Evolutionary conservation across 2,113 vertebrate species (phyloP).

Genomic region (Gasterosteus nipponicus): DNA sequence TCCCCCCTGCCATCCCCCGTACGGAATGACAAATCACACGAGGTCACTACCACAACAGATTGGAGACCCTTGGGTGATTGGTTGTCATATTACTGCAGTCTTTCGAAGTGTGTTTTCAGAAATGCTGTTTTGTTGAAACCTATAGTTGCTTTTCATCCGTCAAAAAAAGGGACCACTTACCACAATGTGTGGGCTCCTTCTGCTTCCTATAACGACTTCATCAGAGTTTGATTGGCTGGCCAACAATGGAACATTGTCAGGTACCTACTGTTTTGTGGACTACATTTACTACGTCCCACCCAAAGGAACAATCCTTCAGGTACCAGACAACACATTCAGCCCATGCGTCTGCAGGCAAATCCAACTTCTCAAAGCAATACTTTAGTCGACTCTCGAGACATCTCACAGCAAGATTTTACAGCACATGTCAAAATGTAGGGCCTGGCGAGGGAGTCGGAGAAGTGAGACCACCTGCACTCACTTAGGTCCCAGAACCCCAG

Average conservation of each 20-base stretch:
- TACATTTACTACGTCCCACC: conserved; percentile 24
- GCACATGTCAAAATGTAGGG: conserved; percentile 53
- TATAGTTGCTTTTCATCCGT: neutral
- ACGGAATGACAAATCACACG: conserved; percentile 52
- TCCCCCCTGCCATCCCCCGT: conserved; percentile 43
- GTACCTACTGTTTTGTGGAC: conserved; percentile 9
- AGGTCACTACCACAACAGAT: conserved; percentile 48
- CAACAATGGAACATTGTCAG: conserved; percentile 28
- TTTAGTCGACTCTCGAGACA: conserved; percentile 31
- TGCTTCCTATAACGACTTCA: conserved; percentile 47
- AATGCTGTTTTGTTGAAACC: conserved; percentile 9
- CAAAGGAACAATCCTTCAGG: conserved; percentile 1
- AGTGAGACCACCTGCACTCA: conserved; percentile 77
- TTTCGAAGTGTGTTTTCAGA: conserved; percentile 33
- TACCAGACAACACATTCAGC: conserved; percentile 7
- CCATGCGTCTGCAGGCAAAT: conserved; percentile 13
- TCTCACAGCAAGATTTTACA: conserved; percentile 57
- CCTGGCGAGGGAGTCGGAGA: conserved; percentile 37
- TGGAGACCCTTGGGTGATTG: conserved; percentile 48
- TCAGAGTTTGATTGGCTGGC: conserved; percentile 41
- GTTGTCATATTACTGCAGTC: conserved; percentile 28
- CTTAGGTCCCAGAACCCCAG: conserved; percentile 70
- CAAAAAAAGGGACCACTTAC: conserved; percentile 5
- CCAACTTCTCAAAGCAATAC: conserved; percentile 13
- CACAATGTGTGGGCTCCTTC: neutral